phyloP scores from a whole-genome alignment of 1,140 invertebrate genomes.

The Calliopsis andreniformis region DNA sequence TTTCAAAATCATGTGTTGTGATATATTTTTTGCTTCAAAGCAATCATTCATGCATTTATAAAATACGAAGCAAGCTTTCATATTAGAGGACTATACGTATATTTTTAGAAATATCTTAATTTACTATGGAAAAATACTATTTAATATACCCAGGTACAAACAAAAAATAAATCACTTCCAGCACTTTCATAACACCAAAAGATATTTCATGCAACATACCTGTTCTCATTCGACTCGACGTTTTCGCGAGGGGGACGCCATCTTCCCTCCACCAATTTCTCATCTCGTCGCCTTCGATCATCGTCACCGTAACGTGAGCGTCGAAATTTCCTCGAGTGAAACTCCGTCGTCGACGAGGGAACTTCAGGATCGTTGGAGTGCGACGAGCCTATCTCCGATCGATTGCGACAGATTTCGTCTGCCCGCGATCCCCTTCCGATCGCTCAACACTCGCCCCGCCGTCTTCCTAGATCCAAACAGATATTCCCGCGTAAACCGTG shows the following conservation, averaged over 20 bases:
- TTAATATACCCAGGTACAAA: too few relatives aligned
- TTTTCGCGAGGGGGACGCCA: too few relatives aligned
- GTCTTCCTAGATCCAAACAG: conserved; percentile 40
- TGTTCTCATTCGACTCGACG: not conserved
- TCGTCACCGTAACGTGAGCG: conserved; percentile 14
- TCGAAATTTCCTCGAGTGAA: conserved; percentile 41
- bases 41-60: too few relatives aligned
- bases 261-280: conserved; percentile 42
- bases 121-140: too few relatives aligned
- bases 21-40: too few relatives aligned
- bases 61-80: too few relatives aligned
- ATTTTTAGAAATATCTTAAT: too few relatives aligned
- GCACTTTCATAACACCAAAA: too few relatives aligned
- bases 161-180: too few relatives aligned
- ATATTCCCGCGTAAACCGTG: conserved; percentile 3
- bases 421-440: conserved; percentile 27
- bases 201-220: not conserved
- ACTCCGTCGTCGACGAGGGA: conserved; percentile 5
- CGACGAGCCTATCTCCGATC: conserved; percentile 52
- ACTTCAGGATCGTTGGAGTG: conserved; percentile 47
- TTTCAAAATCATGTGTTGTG: too few relatives aligned
- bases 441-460: conserved; percentile 41
- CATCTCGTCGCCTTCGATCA: conserved; percentile 48
- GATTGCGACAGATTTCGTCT: conserved; percentile 60
- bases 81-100: too few relatives aligned